phyloP scores from a whole-genome alignment of 2,888 invertebrate genomes.

The Junonia oenone region DNA sequence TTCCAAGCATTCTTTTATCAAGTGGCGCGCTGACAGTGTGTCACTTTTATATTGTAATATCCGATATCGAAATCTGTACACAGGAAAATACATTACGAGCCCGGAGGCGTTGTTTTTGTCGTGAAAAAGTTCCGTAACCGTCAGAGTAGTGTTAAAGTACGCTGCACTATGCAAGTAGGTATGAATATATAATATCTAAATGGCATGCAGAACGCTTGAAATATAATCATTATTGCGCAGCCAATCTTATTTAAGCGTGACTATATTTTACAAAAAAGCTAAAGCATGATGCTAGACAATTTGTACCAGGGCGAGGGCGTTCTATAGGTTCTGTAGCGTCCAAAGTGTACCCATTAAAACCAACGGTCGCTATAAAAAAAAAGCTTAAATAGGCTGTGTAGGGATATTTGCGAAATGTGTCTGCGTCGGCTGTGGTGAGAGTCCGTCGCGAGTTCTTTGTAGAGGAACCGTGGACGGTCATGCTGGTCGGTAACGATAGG shows the following conservation, averaged over 20 bases:
- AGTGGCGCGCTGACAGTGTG: conserved; percentile 61
- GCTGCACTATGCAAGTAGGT: conserved; percentile 76
- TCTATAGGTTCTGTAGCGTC: conserved; percentile 75
- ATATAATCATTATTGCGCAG: conserved; percentile 80
- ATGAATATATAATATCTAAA: conserved; percentile 79
- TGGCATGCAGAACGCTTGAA: conserved; percentile 80
- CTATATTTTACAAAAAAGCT: conserved; percentile 80
- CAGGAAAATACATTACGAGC: conserved; percentile 33
- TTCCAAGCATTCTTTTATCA: conserved; percentile 75
- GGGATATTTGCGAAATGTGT: conserved; percentile 66
- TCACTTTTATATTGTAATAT: conserved; percentile 75
- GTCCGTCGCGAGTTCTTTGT: conserved; percentile 52
- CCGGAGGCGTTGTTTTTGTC: not conserved
- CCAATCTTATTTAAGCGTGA: conserved; percentile 80
- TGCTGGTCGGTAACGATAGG: conserved; percentile 61
- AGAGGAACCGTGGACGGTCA: conserved; percentile 55
- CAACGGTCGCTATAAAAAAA: conserved; percentile 67
- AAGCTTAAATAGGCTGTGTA: conserved; percentile 75
- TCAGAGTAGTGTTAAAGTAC: conserved; percentile 70
- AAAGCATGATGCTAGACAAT: conserved; percentile 79
- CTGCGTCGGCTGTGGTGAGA: conserved; percentile 64
- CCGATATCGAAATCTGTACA: conserved; percentile 40
- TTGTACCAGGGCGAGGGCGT: conserved; percentile 77
- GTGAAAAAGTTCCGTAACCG: conserved; percentile 62
- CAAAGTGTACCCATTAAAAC: conserved; percentile 77